Conservation (phyloP, 1,140 invertebrate genomes). For the Scaptomyza hsui region DNA sequence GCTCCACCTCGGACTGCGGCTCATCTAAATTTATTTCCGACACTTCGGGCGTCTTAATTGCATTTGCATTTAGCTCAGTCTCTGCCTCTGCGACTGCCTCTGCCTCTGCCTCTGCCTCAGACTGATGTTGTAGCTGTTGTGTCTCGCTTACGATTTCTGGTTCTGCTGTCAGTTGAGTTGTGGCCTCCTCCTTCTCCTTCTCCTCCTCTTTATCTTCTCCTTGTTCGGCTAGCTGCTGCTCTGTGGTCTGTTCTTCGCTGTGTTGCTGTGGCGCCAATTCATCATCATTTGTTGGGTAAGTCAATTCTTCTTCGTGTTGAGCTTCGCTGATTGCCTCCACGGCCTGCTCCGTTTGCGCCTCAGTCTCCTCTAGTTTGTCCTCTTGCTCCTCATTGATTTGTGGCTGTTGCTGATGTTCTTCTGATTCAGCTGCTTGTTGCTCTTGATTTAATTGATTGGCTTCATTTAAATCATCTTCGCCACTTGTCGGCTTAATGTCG, state of each 20-base stretch:
- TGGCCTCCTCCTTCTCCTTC: conserved; percentile 12
- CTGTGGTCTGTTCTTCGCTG: conserved; percentile 51
- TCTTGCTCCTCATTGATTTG: conserved; percentile 35
- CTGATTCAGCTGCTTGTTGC: conserved; percentile 3
- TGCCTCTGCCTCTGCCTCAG: neutral
- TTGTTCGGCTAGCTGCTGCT: conserved; percentile 35
- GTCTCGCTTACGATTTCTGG: conserved; percentile 23
- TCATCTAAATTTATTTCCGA: conserved; percentile 65
- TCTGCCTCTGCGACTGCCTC: conserved; percentile 16
- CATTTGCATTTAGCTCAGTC: conserved; percentile 68
- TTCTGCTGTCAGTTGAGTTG: conserved; percentile 31
- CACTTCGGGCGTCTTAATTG: conserved; percentile 79
- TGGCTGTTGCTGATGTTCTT: conserved; percentile 20
- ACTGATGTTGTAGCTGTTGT: conserved; percentile 9
- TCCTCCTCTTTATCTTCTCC: conserved; percentile 4
- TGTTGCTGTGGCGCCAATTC: conserved; percentile 71
- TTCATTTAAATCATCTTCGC: conserved; percentile 81
- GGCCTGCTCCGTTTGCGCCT: conserved; percentile 17
- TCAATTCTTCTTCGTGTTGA: conserved; percentile 75
- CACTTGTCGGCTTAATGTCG: conserved; percentile 75
- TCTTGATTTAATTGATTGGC: conserved; percentile 78
- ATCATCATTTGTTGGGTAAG: conserved; percentile 83
- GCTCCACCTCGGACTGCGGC: conserved; percentile 36
- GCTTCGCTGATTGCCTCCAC: conserved; percentile 68
- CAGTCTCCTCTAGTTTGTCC: conserved; percentile 16